Evolutionary conservation across 2,797 vertebrate genomes (phyloP).

Genomic region (Acanthopagrus latus): DNA sequence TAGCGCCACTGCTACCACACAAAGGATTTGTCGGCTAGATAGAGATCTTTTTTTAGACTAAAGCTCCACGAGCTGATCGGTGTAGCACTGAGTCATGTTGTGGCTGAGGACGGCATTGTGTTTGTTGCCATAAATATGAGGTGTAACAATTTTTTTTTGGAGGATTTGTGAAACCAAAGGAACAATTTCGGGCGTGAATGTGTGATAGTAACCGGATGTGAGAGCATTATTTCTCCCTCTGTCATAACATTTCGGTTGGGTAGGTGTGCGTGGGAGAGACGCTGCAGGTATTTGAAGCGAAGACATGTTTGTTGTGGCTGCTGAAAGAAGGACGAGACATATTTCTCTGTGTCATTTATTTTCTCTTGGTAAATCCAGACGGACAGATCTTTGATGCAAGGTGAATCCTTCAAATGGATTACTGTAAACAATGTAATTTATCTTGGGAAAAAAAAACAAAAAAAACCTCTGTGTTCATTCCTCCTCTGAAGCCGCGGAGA

Average conservation of each 20-base stretch:
- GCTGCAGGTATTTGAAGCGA: not conserved
- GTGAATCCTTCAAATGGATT: not conserved
- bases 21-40: too few relatives aligned
- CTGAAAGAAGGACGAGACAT: not conserved
- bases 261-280: not conserved
- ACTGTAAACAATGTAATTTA: not conserved
- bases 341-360: not conserved
- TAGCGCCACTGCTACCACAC: not conserved
- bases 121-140: not conserved
- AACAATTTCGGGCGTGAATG: not conserved
- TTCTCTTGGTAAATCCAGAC: not conserved
- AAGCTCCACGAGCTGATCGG: not conserved
- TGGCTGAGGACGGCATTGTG: not conserved
- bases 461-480: not conserved
- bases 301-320: not conserved
- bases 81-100: slow-evolving; percentile 13
- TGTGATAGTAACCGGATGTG: not conserved
- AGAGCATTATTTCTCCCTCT: not conserved
- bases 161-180: not conserved
- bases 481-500: not conserved
- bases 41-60: not conserved
- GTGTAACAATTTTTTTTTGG: not conserved
- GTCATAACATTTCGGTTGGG: not conserved
- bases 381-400: not conserved
- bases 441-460: not conserved